A percentile compares a stretch with the other conserved stretches of the same genome.
These are phyloP conservation scores for Antechinus stuartii DNA, from an alignment of 2,113 vertebrate species.

Conservation along the genomic window DNA sequence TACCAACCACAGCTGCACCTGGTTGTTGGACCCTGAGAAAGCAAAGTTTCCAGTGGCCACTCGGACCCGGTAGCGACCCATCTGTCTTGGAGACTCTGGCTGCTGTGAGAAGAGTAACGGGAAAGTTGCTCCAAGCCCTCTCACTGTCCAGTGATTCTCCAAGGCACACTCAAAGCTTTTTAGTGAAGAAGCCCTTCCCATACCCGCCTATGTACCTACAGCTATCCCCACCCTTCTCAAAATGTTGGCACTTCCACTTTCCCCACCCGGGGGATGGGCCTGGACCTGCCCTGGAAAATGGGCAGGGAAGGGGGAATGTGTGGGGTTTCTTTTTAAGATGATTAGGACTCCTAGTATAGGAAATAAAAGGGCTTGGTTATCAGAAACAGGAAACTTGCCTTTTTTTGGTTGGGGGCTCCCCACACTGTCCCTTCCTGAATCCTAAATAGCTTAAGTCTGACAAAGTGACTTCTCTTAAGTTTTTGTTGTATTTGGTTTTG, in stretches of 20 bases:
- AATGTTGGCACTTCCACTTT: constrained; percentile 41
- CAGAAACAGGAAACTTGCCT: neutral
- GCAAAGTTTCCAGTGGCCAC: constrained; percentile 87
- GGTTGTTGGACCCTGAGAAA: constrained; percentile 89
- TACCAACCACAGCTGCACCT: constrained; percentile 87
- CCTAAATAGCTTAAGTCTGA: neutral
- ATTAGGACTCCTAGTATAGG: neutral
- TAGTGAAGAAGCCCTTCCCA: neutral
- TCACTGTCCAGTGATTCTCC: neutral
- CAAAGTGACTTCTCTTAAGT: too few relatives aligned
- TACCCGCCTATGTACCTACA: neutral
- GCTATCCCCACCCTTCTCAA: constrained; percentile 56
- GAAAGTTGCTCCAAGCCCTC: neutral
- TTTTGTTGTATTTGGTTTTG: too few relatives aligned
- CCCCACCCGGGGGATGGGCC: constrained; percentile 69
- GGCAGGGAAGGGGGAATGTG: neutral
- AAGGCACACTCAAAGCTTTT: neutral
- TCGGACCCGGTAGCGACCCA: constrained; percentile 86
- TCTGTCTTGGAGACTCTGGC: constrained; percentile 69
- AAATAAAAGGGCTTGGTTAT: neutral
- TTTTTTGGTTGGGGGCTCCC: neutral
- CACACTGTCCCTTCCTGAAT: neutral
- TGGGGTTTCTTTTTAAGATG: neutral
- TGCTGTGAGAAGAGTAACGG: neutral
- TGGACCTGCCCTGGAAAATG: constrained; percentile 49